Evolutionary conservation across 2,113 vertebrate species (phyloP), one percentile per base, ranked within the genome.

Genomic region (Callionymus lyra): DNA sequence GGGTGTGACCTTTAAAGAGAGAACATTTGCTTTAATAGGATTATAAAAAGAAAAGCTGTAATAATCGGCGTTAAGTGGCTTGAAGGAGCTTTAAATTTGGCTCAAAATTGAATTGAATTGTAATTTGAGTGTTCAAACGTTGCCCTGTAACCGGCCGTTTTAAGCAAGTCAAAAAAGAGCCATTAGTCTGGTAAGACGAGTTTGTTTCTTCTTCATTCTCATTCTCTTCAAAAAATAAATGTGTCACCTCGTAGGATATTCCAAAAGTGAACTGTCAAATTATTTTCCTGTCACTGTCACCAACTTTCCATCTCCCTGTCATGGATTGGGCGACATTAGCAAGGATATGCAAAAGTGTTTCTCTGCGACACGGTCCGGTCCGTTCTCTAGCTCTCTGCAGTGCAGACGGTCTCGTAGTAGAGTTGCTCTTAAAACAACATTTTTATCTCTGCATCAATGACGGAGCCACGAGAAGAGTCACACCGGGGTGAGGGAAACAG

Each of bases 401-500:
- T 80, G 76, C 70, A 61, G 66, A 73, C 72, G 40, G 71, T 73
- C 77, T 60, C 60, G 67, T 65, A 74, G 63, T 69, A 58, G 56
- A 74, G 60, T 51, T 35, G 27, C 48, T 63, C 74, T 72, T 66
- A 78, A 68, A 72, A 67, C 59, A 70, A 74, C 59, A 68, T 70
- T 68, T 74, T 81, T 75, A 77, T 77, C 70, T 74, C 75, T 79
- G 73, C 73, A 77, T 80, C 74, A 60, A 34, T 68, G 72, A 77
- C 74, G 76, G 75, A 69, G 75, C 54, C 55, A 34, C n/a, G 44
- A 54, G 65, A 41, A 31, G 56, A 73, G 35, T 41, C 31, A 27
- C n/a, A 42, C 10, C 14, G 31, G 35, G 12, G 40, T 34, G 39
- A 56, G 41, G 47, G 48, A 1, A n/a, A 44, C 32, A 31, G 16